phyloP scores from a whole-genome alignment of 2,113 vertebrate genomes.

The Pachyramphus minor region DNA sequence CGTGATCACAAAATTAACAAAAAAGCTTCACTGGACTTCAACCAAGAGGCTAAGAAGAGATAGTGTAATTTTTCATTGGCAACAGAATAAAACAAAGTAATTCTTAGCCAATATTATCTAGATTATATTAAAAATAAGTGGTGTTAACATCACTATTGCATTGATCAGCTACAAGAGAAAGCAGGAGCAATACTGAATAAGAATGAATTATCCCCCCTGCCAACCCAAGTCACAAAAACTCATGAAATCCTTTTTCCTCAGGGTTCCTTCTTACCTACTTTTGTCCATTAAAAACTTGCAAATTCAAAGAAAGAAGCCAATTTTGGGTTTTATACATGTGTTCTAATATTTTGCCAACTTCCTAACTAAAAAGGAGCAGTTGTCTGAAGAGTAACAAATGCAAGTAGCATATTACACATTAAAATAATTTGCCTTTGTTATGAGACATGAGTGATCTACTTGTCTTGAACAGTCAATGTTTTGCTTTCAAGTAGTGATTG shows the following conservation, averaged over 20 bases:
- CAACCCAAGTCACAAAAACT: background rate
- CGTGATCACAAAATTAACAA: background rate
- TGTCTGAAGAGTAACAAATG: background rate
- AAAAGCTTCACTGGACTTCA: background rate
- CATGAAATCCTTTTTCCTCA: background rate
- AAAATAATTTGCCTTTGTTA: background rate
- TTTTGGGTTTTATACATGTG: background rate
- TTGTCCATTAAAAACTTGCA: background rate
- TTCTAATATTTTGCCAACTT: background rate
- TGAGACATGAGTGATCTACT: background rate
- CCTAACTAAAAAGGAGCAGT: background rate
- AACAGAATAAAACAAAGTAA: background rate
- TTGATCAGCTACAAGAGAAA: background rate
- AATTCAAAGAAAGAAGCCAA: background rate
- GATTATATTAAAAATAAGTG: background rate
- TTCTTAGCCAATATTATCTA: background rate
- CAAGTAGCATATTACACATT: background rate
- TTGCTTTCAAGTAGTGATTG: background rate
- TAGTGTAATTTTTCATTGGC: background rate
- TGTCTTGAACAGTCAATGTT: background rate
- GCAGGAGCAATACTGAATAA: background rate
- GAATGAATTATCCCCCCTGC: background rate
- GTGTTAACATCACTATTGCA: background rate
- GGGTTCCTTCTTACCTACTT: background rate
- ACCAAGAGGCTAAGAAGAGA: background rate